Evolutionary conservation across 2,888 invertebrate species (phyloP).

Genomic region (Pachliopta kotzebuea): DNA sequence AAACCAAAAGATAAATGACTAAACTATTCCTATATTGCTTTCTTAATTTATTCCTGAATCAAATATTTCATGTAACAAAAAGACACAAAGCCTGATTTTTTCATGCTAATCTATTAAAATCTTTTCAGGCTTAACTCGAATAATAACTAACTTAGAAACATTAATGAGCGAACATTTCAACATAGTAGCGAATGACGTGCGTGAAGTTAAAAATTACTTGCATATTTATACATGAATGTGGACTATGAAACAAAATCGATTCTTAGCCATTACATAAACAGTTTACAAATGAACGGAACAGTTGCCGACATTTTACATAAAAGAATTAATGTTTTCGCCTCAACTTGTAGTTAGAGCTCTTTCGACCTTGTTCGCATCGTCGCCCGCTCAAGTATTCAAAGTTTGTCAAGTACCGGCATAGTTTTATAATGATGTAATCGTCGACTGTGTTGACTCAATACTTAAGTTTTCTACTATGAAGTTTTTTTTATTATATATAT

Average conservation of each 20-base stretch:
- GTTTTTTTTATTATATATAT: no score
- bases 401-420: constrained; percentile 12
- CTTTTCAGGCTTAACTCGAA: no score
- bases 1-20: no score
- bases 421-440: constrained; percentile 18
- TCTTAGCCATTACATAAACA: constrained; percentile 10
- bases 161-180: background rate
- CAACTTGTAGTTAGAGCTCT: constrained; percentile 37
- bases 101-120: no score
- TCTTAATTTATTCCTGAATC: no score
- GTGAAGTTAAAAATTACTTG: background rate
- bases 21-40: no score
- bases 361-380: constrained; percentile 24
- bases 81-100: no score
- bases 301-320: constrained; percentile 10
- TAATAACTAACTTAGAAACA: no score
- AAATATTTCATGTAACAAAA: no score
- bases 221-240: background rate
- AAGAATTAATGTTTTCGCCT: constrained; percentile 18
- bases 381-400: constrained; percentile 18
- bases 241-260: background rate
- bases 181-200: background rate
- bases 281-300: constrained; percentile 1
- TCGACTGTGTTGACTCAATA: constrained; percentile 3
- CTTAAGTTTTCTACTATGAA: background rate